These are phyloP conservation scores for Patiria miniata DNA, from an alignment of 35 echinoderm and acorn worm genomes.

Conservation along the genomic window DNA sequence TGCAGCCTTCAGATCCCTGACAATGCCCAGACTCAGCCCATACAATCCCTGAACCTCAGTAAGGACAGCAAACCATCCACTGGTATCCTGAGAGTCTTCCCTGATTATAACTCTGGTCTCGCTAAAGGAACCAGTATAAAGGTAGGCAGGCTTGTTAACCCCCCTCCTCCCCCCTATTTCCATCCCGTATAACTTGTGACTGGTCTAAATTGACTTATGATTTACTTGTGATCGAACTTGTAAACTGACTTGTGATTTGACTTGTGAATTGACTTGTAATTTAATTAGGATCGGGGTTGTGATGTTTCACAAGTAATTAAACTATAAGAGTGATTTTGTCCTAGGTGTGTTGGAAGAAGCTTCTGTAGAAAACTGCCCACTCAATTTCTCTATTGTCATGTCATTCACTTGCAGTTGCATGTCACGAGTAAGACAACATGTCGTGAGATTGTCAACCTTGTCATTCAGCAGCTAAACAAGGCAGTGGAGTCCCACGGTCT, in stretches of 20 bases:
- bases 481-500: constrained; percentile 73
- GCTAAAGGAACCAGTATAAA: constrained; percentile 97
- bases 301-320: no score
- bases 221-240: no score
- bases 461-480: constrained; percentile 97
- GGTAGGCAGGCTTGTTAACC: constrained; percentile 39
- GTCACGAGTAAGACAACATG: constrained; percentile 92
- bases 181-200: no score
- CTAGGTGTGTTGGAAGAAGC: no score
- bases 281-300: no score
- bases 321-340: not conserved
- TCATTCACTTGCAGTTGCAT: constrained; percentile 71
- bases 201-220: no score
- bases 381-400: not conserved
- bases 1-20: constrained; percentile 15
- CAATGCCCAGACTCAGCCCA: constrained; percentile 20
- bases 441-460: constrained; percentile 90
- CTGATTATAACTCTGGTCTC: constrained; percentile 87
- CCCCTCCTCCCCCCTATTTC: not conserved
- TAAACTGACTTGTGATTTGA: no score
- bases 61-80: constrained; percentile 31
- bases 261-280: no score
- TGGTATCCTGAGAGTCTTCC: constrained; percentile 89
- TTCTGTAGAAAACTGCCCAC: not conserved
- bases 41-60: not conserved